Evolutionary conservation across 2,888 invertebrate genomes (phyloP), one percentile per base, ranked within the genome.

Genomic region (Andrena bucephala): DNA sequence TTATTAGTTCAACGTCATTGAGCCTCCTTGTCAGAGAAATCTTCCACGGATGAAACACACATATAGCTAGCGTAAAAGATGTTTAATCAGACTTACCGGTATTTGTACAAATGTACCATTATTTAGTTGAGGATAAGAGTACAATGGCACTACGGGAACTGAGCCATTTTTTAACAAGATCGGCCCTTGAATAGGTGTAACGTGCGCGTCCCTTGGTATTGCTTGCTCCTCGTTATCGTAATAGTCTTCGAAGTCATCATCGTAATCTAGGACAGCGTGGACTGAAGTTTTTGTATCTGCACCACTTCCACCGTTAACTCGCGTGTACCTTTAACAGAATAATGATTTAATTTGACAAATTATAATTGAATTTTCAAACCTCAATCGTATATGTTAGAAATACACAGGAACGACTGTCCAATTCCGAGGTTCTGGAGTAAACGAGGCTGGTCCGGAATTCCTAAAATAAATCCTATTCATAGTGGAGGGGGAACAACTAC

Each of bases 61-160:
- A 42, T 42, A 13, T 5, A 5, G 42, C 5, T 57, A 57, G 10
- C 20, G 24, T 27, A 10, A 57, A 57, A 8, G 48, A 52, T 54
- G 50, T 20, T 33, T 13, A 2, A 13, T 33, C 8, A 50, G 8
- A 96, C 97, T 97, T 94, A 98, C 98, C 95, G 98, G 98, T 95
- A 98, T 98, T 95, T 98, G 98, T 89, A 98, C 96, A 94, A 97
- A 97, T 65, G 97, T 96, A 85, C 98, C 98, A 94, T 98, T 98
- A 94, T 97, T 97, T 91, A 97, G 95, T 88, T 97, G 97, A 67
- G 97, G 97, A 94, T 98, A 98, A 70, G 98, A 97, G 89, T 97
- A 98, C 62, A 98, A 95, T 29, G 98, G 98, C 84, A 98, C 97
- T 6, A 98, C 98, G 65, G 98, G 98, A 69, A 98, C 97, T 62